Percentiles rank a stretch among this genome's conserved stretches.
These are phyloP conservation scores for Adelosebastes latens DNA, from an alignment of 2,797 vertebrate species.

Conservation along the genomic window DNA sequence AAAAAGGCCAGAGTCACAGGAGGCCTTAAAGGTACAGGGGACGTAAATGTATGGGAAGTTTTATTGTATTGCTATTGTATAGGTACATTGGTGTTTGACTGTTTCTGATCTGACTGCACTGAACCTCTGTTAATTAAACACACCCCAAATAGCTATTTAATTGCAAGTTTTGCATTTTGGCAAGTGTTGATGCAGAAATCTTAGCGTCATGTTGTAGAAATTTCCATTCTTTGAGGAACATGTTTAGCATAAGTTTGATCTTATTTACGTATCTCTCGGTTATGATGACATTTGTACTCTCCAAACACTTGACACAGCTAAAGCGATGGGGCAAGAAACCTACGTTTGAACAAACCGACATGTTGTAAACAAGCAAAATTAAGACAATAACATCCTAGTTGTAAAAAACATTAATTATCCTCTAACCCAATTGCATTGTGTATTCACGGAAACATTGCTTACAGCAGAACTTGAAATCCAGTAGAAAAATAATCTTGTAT, in stretches of 20 bases:
- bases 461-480: not conserved
- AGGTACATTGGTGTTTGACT: not conserved
- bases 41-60: not conserved
- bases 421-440: too few relatives aligned
- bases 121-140: not conserved
- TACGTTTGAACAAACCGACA: fast-evolving
- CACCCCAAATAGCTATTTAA: not conserved
- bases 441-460: not conserved
- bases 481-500: not conserved
- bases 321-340: not conserved
- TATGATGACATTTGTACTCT: not conserved
- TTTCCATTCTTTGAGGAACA: too few relatives aligned
- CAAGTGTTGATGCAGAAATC: not conserved
- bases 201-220: not conserved
- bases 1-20: not conserved
- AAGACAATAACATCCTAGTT: not conserved
- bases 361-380: not conserved
- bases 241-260: not conserved
- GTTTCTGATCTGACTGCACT: not conserved
- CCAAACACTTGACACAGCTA: not conserved
- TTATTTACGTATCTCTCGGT: not conserved
- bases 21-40: not conserved
- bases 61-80: not conserved
- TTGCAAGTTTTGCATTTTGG: not conserved
- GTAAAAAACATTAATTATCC: too few relatives aligned